phyloP scores from a whole-genome alignment of 1,140 invertebrate species.

The Trachymyrmex cornetzi region DNA sequence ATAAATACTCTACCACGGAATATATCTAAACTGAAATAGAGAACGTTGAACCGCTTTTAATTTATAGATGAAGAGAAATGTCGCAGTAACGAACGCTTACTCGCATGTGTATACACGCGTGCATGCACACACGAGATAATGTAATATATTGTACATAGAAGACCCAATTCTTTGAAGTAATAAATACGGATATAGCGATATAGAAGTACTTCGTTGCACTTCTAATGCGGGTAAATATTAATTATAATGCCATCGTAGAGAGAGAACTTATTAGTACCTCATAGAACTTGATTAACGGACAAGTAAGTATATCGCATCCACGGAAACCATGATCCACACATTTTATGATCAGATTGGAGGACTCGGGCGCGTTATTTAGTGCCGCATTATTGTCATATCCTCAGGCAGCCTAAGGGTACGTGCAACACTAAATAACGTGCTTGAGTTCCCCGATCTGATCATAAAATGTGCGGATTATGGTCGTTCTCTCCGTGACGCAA shows the following conservation, averaged over 20 bases:
- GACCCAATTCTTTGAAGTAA: constrained; percentile 23
- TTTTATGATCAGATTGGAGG: too few species aligned
- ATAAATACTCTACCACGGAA: constrained; percentile 83
- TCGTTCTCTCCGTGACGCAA: too few species aligned
- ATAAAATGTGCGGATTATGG: too few species aligned
- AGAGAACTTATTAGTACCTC: constrained; percentile 42
- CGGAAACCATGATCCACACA: too few species aligned
- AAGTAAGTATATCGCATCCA: not conserved
- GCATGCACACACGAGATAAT: not conserved
- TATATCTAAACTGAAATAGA: constrained; percentile 77
- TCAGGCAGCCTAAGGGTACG: too few species aligned
- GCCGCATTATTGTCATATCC: too few species aligned
- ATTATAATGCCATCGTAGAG: constrained; percentile 54
- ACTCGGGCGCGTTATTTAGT: too few species aligned
- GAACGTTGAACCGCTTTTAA: not conserved
- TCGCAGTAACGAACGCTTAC: constrained; percentile 31
- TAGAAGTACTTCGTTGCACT: constrained; percentile 13
- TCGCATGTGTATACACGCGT: not conserved
- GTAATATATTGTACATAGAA: constrained; percentile 72
- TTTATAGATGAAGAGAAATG: constrained; percentile 17
- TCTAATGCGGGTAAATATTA: constrained; percentile 36
- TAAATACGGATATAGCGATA: constrained; percentile 54
- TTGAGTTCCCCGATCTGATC: too few species aligned
- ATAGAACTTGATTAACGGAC: constrained; percentile 4
- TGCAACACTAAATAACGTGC: too few species aligned